phyloP scores from a whole-genome alignment of 1,140 invertebrate species.

The Wiebesia pumilae region DNA sequence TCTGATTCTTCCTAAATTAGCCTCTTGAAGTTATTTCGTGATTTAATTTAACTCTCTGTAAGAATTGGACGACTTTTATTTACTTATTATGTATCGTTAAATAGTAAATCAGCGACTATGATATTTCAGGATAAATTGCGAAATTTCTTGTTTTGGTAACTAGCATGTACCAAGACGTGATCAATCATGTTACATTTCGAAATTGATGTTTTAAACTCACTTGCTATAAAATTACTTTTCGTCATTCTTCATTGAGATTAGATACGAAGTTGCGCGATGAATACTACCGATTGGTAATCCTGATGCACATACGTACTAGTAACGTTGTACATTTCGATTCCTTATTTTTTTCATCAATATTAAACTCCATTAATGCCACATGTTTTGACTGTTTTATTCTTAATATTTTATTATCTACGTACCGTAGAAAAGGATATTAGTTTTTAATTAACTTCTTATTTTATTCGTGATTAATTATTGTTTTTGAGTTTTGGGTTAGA shows the following conservation, averaged over 20 bases:
- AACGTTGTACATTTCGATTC: neutral
- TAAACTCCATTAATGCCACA: neutral
- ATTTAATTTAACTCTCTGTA: too few species aligned
- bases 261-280: neutral
- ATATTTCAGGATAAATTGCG: constrained; percentile 5
- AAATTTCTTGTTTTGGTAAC: neutral
- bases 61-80: neutral
- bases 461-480: neutral
- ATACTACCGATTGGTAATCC: constrained; percentile 1
- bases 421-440: neutral
- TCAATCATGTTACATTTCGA: constrained; percentile 1
- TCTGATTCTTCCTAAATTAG: too few species aligned
- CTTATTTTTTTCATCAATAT: neutral
- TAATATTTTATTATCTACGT: neutral
- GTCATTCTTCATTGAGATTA: neutral
- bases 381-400: too few species aligned
- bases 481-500: too few species aligned
- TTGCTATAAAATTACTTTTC: neutral
- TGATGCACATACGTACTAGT: constrained; percentile 3
- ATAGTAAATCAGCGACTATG: neutral
- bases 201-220: constrained; percentile 2
- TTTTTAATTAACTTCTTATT: neutral
- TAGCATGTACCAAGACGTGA: neutral
- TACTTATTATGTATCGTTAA: neutral
- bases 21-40: too few species aligned